These are phyloP conservation scores for Castor canadensis DNA, from an alignment of 2,113 vertebrate species.

Conservation along the genomic window DNA sequence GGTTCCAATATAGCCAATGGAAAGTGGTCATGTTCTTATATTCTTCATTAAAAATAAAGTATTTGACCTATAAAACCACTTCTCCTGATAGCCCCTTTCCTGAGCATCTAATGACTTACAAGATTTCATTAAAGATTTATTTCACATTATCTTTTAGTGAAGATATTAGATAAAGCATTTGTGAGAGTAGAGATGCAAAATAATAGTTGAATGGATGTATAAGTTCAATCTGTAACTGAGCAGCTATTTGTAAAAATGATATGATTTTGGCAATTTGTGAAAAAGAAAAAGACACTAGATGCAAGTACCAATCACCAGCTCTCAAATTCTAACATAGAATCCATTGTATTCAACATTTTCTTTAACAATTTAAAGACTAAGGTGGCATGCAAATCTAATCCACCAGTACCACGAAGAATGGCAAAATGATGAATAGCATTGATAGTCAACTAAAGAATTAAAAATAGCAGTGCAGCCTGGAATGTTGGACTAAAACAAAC, in stretches of 20 bases:
- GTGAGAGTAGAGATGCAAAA: neutral
- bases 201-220: neutral
- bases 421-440: neutral
- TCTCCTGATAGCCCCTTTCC: neutral
- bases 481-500: neutral
- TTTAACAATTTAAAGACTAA: conserved; percentile 23
- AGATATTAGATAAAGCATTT: conserved; percentile 9
- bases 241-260: neutral
- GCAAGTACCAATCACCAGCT: neutral
- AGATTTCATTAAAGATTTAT: neutral
- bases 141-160: neutral
- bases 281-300: neutral
- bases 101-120: neutral
- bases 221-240: neutral
- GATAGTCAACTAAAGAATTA: neutral
- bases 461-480: neutral
- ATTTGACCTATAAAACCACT: neutral
- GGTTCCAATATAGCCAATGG: neutral
- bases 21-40: neutral
- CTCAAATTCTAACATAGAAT: neutral
- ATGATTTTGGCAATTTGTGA: conserved; percentile 23
- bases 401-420: neutral
- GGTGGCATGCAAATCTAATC: neutral
- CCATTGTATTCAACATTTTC: neutral
- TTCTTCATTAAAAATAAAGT: conserved; percentile 13